Conservation (phyloP, 1,140 invertebrate genomes). For the Druon quercuslanigerum region DNA sequence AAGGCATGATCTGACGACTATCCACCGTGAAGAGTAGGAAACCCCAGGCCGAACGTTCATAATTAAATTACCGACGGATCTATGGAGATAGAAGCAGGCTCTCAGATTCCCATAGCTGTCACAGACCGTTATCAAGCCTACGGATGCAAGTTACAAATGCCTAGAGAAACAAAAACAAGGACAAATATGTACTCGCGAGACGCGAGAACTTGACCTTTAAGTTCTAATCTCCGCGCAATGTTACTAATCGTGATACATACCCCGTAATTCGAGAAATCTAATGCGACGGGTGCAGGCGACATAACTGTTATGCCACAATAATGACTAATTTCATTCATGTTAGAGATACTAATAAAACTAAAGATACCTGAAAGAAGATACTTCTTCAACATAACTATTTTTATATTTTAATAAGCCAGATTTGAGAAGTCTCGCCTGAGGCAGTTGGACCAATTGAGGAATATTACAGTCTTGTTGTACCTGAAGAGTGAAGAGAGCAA, state of each 20-base stretch:
- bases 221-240: constrained; percentile 14
- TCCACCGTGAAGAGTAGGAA: constrained; percentile 10
- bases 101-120: constrained; percentile 31
- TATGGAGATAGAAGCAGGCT: constrained; percentile 40
- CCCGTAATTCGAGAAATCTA: constrained; percentile 28
- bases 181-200: constrained; percentile 25
- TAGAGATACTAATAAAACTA: too few relatives aligned
- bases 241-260: constrained; percentile 29
- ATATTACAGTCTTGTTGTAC: too few relatives aligned
- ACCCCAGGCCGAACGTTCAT: constrained; percentile 30
- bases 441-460: too few relatives aligned
- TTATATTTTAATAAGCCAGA: too few relatives aligned
- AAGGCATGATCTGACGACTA: not conserved
- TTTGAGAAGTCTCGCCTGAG: too few relatives aligned
- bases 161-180: constrained; percentile 31
- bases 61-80: constrained; percentile 55
- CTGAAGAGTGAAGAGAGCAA: too few relatives aligned
- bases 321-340: too few relatives aligned
- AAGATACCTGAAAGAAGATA: too few relatives aligned
- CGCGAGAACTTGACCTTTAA: constrained; percentile 28
- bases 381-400: too few relatives aligned
- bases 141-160: constrained; percentile 23
- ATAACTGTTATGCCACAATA: too few relatives aligned
- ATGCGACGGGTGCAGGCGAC: not conserved
- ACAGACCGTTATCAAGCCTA: constrained; percentile 30